Evolutionary conservation across 2,797 vertebrate species (phyloP).

Genomic region (Anas bahamensis): DNA sequence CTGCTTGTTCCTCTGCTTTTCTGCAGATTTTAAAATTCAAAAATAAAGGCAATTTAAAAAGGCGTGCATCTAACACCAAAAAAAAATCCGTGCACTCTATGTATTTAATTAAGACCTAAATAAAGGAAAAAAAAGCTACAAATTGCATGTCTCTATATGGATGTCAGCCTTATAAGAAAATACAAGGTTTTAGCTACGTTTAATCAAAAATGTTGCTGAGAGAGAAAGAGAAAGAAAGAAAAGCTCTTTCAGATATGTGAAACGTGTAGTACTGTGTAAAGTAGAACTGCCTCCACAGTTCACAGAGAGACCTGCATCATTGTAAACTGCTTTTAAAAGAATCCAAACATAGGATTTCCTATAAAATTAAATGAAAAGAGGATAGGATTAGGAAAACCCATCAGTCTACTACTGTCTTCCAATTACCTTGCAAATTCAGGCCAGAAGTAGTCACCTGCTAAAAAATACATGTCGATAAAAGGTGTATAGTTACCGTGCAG

Average conservation of each 20-base stretch:
- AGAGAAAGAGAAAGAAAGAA: not conserved
- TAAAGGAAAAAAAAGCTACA: not conserved
- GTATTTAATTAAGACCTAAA: not conserved
- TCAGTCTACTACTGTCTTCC: not conserved
- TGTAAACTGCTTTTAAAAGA: not conserved
- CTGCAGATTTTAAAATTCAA: not conserved
- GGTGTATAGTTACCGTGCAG: conserved; percentile 47
- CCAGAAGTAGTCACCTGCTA: conserved; percentile 38
- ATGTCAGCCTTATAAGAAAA: not conserved
- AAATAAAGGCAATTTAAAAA: conserved; percentile 18
- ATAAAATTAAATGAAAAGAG: not conserved
- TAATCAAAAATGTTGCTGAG: not conserved
- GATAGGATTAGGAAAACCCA: conserved; percentile 2
- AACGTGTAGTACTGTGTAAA: not conserved
- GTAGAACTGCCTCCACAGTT: not conserved
- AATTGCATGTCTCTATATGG: not conserved
- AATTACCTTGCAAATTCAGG: conserved; percentile 9
- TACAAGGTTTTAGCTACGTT: not conserved
- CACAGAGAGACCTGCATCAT: not conserved
- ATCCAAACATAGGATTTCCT: not conserved
- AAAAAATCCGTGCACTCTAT: not conserved
- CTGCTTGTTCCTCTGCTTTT: not conserved
- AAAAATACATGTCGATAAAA: conserved; percentile 49
- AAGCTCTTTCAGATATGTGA: conserved; percentile 10
- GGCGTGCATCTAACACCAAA: not conserved